Base-by-base conservation (phyloP, 2,888 invertebrate species). In the Oegoconia quadripuncta region DNA sequence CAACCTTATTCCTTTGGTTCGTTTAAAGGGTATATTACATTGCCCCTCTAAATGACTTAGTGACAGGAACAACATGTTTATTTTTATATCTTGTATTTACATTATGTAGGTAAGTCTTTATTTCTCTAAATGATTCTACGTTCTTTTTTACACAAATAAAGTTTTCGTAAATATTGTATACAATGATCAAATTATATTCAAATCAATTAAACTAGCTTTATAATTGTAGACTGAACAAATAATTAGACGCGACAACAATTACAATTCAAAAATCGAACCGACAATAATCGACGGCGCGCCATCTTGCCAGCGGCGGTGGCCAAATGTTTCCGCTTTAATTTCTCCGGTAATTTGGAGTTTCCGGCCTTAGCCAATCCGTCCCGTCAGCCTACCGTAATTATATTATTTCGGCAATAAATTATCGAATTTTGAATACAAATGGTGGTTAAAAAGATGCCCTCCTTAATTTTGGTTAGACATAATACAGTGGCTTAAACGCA, bases 301-400 rank as follows among this genome's bases (percentile, higher is more conserved):
- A 87, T 87, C 86, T 86, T 86, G 86, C 87, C 74, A 77, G 86
- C 86, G 86, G 84, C 81, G 71, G 70, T 68, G 71, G 74, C 83
- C 87, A 84, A 87, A 86, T 87, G 87, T 86, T 87, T 86, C 87
- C 87, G 83, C 82, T 87, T 87, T 87, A 87, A 87, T 87, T 87
- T 87, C 87, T 87, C 80, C 78, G 67, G 75, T 87, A 87, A 87
- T 87, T 86, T 83, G 82, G 74, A 70, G 73, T 77, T 84, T 86
- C 87, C 87, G 82, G 78, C 72, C 74, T 63, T 69, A 75, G 71
- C 79, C 84, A 84, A 86, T 86, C 84, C 83, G 75, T 82, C 83
- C 80, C 78, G 80, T 77, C 84, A 80, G 80, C 63, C 74, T 71
- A 67, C 76, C 77, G 69, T 87, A 87, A 87, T 87, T 86, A 86